Conservation (phyloP, 2,113 vertebrate genomes). For the Boleophthalmus pectinirostris region DNA sequence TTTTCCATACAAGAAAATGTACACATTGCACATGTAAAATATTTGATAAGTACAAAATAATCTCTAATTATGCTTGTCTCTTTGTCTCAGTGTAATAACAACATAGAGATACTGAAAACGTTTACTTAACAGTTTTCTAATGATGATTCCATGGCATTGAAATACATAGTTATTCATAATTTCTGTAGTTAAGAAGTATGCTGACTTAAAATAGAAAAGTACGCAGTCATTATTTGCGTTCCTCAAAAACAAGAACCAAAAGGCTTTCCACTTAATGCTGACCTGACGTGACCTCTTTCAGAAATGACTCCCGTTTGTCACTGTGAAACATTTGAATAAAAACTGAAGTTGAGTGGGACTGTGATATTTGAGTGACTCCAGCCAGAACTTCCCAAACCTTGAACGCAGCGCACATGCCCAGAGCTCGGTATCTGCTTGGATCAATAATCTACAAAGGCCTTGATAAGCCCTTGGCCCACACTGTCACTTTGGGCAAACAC, state of each 20-base stretch:
- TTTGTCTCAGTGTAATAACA: too few relatives aligned
- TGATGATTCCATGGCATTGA: too few relatives aligned
- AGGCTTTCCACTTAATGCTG: not conserved
- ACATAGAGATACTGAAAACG: too few relatives aligned
- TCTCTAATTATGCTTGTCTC: too few relatives aligned
- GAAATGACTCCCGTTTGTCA: slow-evolving; percentile 15
- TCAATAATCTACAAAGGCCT: slow-evolving; percentile 78
- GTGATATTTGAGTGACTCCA: slow-evolving; percentile 53
- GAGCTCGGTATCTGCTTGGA: slow-evolving; percentile 65
- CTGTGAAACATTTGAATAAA: slow-evolving; percentile 12
- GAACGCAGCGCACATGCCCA: slow-evolving; percentile 23
- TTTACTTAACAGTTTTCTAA: too few relatives aligned
- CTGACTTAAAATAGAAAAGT: not conserved
- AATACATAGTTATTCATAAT: too few relatives aligned
- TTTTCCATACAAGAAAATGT: too few relatives aligned
- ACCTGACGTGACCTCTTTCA: not conserved
- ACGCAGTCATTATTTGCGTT: not conserved
- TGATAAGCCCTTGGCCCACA: slow-evolving; percentile 69
- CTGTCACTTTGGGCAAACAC: slow-evolving; percentile 77
- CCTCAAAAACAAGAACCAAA: not conserved
- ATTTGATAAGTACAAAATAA: too few relatives aligned
- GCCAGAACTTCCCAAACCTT: slow-evolving; percentile 54
- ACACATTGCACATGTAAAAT: too few relatives aligned
- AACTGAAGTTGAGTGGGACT: slow-evolving; percentile 16
- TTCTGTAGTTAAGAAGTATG: too few relatives aligned